Evolutionary conservation across 1,140 invertebrate species (phyloP), one percentile per base, ranked within the genome.

Genomic region (Brachionus plicatilis): DNA sequence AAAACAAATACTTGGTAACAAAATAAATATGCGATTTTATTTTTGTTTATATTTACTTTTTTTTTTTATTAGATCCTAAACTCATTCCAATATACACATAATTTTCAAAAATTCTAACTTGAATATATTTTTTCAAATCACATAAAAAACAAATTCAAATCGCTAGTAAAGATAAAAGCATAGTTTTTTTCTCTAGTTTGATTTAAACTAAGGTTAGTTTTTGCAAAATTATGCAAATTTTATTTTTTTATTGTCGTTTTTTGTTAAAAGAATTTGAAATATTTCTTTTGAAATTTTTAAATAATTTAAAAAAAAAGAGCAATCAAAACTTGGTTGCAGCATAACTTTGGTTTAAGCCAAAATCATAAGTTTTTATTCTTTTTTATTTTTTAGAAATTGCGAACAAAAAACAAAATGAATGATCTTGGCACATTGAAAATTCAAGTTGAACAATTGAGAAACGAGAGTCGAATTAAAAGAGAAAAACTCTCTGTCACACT

Each of bases 361-460:
- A 53, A 53, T 53, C 5, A 24, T 20, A 20, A 60, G 20, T 9
- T 60, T 60, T 60, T 8, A 75, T 45, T 75, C 24, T 75, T 43
- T 75, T 3, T 17, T 11, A 17, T 9, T 50, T 53, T 76, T 76
- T 76, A 27, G 20, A 76, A 27, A 20, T 20, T 53, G 5, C 37
- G 41, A 76, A 50, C n/a, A 2, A 2, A 33, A 75, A 43, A 75
- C 17, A 43, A 76, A 50, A 82, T 82, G 79, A 82, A 82, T 65
- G 43, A 82, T 82, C 17, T 82, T 45, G 14, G 7, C 11, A 12
- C 29, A 41, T 24, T 82, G 41, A 60, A 47, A 82, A 24, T 65
- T 11, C 79, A 82, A 65, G 79, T 82, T n/a, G 79, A 82, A 45
- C 79, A 82, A 45, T 41, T 82, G 11, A 82, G 41, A 82, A 33